Evolutionary conservation across 2,113 vertebrate species (phyloP).

Genomic region (Nycticorax nycticorax): DNA sequence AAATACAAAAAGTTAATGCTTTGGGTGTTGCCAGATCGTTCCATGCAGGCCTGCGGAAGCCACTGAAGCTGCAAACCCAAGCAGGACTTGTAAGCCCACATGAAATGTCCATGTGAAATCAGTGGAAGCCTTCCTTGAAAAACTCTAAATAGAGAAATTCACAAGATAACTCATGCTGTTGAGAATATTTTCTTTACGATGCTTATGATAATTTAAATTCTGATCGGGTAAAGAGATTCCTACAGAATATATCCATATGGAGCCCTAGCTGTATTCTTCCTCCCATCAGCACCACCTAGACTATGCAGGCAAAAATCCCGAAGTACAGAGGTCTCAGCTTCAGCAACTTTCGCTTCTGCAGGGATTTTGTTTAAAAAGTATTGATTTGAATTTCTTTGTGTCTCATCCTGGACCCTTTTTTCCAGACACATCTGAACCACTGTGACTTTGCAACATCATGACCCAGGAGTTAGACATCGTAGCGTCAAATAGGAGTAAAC

Average conservation of each 20-base stretch:
- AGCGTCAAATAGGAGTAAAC: neutral
- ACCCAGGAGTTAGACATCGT: neutral
- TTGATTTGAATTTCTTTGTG: neutral
- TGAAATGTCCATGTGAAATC: neutral
- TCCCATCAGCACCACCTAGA: neutral
- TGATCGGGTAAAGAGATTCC: neutral
- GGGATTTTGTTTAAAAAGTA: neutral
- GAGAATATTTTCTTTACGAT: neutral
- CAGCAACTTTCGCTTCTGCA: neutral
- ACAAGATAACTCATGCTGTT: neutral
- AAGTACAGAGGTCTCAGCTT: neutral
- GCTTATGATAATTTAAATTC: neutral
- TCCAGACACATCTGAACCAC: neutral
- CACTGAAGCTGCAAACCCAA: neutral
- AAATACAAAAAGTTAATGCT: neutral
- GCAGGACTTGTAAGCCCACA: neutral
- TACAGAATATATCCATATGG: neutral
- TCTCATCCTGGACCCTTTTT: neutral
- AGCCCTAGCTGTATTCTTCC: neutral
- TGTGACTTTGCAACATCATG: neutral
- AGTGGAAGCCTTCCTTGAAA: neutral
- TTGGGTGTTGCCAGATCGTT: neutral
- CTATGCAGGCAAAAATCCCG: neutral
- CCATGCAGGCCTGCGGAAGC: neutral
- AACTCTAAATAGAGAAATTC: neutral